A percentile compares a stretch with the other conserved stretches of the same genome.
Evolutionary conservation across 2,797 vertebrate species (phyloP).

Genomic region (Takifugu ocellatus): DNA sequence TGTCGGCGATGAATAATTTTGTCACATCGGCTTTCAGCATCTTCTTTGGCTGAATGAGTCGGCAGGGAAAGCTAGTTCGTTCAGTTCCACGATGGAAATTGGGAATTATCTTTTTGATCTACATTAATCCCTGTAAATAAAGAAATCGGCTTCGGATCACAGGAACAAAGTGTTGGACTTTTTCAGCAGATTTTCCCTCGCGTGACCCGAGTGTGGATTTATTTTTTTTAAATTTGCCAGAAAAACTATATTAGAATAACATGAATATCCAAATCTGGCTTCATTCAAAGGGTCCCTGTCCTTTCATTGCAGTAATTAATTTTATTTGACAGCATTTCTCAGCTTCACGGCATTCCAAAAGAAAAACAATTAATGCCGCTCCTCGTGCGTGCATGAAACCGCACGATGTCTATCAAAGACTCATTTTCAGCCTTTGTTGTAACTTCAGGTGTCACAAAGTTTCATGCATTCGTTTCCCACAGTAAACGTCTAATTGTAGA

Average conservation of each 20-base stretch:
- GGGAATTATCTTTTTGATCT: constrained; percentile 50
- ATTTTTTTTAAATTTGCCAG: constrained; percentile 2
- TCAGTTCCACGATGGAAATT: constrained; percentile 42
- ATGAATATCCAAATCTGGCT: too few relatives aligned
- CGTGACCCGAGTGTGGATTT: constrained; percentile 12
- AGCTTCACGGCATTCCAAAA: constrained; percentile 15
- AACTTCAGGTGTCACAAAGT: too few relatives aligned
- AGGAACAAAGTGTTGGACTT: constrained; percentile 1
- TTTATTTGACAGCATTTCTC: constrained; percentile 32
- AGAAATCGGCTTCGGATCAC: constrained; percentile 36
- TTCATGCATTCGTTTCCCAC: too few relatives aligned
- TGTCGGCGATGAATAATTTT: constrained; percentile 59
- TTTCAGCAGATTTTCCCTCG: constrained; percentile 7
- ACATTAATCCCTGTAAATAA: constrained; percentile 48
- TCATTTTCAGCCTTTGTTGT: too few relatives aligned
- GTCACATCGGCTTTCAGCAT: constrained; percentile 40
- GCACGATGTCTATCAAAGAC: too few relatives aligned
- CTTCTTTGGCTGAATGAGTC: constrained; percentile 40
- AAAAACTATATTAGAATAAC: neutral
- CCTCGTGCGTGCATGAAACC: too few relatives aligned
- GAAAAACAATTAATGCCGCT: too few relatives aligned
- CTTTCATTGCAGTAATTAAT: constrained; percentile 26
- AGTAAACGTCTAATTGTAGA: too few relatives aligned
- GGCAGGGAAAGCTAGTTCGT: constrained; percentile 54
- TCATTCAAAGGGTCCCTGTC: too few relatives aligned